phyloP scores from a whole-genome alignment of 1,140 invertebrate species.

The Monochamus saltuarius region DNA sequence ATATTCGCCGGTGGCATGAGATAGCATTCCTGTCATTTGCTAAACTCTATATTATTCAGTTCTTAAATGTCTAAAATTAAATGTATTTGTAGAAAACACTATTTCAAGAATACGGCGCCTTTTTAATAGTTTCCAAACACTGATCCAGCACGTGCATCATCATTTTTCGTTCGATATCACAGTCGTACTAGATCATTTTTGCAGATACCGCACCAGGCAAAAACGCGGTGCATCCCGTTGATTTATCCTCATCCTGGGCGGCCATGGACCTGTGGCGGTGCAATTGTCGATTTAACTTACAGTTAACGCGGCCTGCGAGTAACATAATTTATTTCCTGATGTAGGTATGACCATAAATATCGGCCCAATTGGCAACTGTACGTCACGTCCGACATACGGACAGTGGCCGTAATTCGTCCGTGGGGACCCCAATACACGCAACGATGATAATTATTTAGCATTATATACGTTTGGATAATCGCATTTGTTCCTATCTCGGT shows the following conservation, averaged over 20 bases:
- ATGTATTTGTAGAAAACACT: no score
- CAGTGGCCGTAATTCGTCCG: conserved; percentile 22
- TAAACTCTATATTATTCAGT: no score
- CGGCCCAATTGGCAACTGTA: conserved; percentile 18
- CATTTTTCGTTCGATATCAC: no score
- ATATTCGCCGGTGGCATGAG: no score
- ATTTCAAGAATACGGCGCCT: no score
- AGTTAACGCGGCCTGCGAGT: conserved; percentile 14
- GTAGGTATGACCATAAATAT: conserved; percentile 23
- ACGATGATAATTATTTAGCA: conserved; percentile 19
- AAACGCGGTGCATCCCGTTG: conserved; percentile 7
- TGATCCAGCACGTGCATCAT: no score
- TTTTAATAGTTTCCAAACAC: no score
- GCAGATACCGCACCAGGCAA: background rate
- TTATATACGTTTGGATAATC: conserved; percentile 13
- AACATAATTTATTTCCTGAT: conserved; percentile 25
- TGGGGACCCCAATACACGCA: conserved; percentile 11
- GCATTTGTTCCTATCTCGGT: background rate
- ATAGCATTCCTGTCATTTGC: no score
- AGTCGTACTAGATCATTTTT: no score
- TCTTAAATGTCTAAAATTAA: no score
- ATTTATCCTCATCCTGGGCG: conserved; percentile 2
- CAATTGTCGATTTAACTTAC: conserved; percentile 20
- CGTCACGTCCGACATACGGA: conserved; percentile 19
- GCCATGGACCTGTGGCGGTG: background rate